Conservation (phyloP, 2,888 invertebrate species). For the Pollenia amentaria region DNA sequence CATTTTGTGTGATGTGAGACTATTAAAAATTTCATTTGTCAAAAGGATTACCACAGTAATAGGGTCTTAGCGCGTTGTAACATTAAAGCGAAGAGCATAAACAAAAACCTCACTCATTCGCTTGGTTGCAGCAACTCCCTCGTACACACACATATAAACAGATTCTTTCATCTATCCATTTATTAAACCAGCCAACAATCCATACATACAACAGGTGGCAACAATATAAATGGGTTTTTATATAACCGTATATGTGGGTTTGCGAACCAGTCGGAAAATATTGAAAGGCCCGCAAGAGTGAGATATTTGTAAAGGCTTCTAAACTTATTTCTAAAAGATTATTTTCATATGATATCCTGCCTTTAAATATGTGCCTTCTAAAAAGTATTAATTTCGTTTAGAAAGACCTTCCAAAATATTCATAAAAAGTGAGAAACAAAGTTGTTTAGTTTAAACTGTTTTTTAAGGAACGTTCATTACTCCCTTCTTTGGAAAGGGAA, state of each 20-base stretch:
- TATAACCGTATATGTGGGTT: neutral
- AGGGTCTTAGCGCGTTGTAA: slow-evolving; percentile 73
- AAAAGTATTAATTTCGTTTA: no score
- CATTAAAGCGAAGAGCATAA: slow-evolving; percentile 68
- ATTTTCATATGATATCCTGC: no score
- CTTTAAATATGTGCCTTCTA: no score
- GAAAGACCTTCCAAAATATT: no score
- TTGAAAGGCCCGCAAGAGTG: no score
- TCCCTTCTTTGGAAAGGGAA: no score
- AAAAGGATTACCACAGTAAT: slow-evolving; percentile 75
- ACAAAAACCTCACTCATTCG: slow-evolving; percentile 62
- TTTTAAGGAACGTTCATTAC: no score
- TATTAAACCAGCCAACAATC: slow-evolving; percentile 35
- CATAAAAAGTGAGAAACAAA: no score
- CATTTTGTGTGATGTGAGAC: slow-evolving; percentile 72
- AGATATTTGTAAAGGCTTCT: no score
- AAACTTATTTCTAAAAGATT: no score
- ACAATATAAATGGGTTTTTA: slow-evolving; percentile 44
- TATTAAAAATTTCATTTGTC: slow-evolving; percentile 76
- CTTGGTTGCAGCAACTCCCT: slow-evolving; percentile 18
- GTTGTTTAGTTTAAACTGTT: no score
- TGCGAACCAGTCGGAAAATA: no score
- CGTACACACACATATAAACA: slow-evolving; percentile 8
- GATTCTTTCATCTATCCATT: slow-evolving; percentile 23
- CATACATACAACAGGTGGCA: slow-evolving; percentile 66